Base-by-base conservation (phyloP, 2,113 vertebrate genomes). In the Corvus hawaiiensis region DNA sequence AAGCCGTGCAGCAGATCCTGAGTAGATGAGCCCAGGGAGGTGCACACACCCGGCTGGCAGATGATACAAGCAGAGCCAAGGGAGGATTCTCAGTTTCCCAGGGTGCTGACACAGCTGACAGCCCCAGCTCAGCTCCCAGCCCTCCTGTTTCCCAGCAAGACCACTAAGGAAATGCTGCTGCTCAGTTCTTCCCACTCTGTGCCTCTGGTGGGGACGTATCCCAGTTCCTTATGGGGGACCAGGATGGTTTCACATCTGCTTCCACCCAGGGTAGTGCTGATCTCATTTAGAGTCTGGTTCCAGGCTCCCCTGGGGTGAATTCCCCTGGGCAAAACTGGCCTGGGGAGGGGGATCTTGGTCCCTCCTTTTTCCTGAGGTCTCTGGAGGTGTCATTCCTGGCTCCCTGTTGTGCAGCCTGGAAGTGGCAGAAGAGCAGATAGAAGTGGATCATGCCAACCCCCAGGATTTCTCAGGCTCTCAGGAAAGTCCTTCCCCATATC, bases 221-320 rank as follows among this genome's bases (percentile, higher is more conserved):
- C 44, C 59, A 32, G 77, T 84, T 87, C 73, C 64, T 52, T 14
- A 23, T 8, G 4, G 23, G 22, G 32, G 21, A 10, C 13, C 3
- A 6, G 39, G 35, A 30, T 30, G 66, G 59, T 89, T 93, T 89
- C 73, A 74, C 28, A 69, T 87, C 90, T 87, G 73, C 69, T 91
- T 91, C 73, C 28, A 78, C 22, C 13, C 46, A 15, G 13, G 8
- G 24, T 43, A 14, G 7, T 69, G 64, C 54, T 81, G 59, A 32
- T 56, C 55, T 54, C 4, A 1, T 30, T 55, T 46, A 27, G 52
- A 44, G 46, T 52, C 27, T 0, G 0, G 5, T 6, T 27, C 23
- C 17, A 32, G n/a, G 19, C 9, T 89, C 26, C 30, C 0, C 0
- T 6, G 2, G 10, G n/a, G 24, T 79, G 43, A 91, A 74, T 49